phyloP scores from a whole-genome alignment of 2,888 invertebrate genomes.

The Octonoba sinensis region DNA sequence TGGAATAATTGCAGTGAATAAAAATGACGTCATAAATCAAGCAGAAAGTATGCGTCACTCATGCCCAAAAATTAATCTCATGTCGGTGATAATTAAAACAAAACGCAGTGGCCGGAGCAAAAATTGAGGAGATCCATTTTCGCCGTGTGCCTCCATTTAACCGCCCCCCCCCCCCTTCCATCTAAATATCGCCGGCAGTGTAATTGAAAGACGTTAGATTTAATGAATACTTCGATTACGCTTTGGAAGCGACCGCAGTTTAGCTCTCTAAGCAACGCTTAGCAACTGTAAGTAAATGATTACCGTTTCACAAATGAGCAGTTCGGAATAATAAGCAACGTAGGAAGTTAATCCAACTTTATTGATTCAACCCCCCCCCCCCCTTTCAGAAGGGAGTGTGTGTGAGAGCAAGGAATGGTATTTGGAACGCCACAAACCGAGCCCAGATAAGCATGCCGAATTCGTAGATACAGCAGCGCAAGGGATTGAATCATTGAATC shows the following conservation, averaged over 20 bases:
- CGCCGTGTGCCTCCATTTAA: slow-evolving; percentile 55
- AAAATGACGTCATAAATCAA: slow-evolving; percentile 62
- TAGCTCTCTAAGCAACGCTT: slow-evolving; percentile 42
- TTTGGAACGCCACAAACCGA: slow-evolving; percentile 24
- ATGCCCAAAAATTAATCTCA: slow-evolving; percentile 62
- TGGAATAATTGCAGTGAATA: slow-evolving; percentile 61
- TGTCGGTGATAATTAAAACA: slow-evolving; percentile 64
- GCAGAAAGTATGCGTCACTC: slow-evolving; percentile 54
- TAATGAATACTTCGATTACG: slow-evolving; percentile 64
- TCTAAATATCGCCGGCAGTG: slow-evolving; percentile 61
- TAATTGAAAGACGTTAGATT: slow-evolving; percentile 64
- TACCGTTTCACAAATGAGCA: slow-evolving; percentile 63
- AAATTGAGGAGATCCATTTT: slow-evolving; percentile 62
- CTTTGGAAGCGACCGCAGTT: slow-evolving; percentile 50
- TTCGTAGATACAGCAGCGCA: too few relatives aligned
- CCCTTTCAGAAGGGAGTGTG: slow-evolving; percentile 7
- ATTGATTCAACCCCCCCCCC: slow-evolving; percentile 37
- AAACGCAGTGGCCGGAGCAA: slow-evolving; percentile 61
- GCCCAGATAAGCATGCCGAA: too few relatives aligned
- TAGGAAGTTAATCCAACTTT: slow-evolving; percentile 59
- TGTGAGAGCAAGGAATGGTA: slow-evolving; percentile 32
- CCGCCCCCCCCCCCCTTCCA: slow-evolving; percentile 18
- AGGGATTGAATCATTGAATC: too few relatives aligned
- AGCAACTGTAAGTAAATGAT: slow-evolving; percentile 64
- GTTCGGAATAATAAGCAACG: slow-evolving; percentile 62